phyloP scores from a whole-genome alignment of 2,888 invertebrate genomes.

The Spisula solida region DNA sequence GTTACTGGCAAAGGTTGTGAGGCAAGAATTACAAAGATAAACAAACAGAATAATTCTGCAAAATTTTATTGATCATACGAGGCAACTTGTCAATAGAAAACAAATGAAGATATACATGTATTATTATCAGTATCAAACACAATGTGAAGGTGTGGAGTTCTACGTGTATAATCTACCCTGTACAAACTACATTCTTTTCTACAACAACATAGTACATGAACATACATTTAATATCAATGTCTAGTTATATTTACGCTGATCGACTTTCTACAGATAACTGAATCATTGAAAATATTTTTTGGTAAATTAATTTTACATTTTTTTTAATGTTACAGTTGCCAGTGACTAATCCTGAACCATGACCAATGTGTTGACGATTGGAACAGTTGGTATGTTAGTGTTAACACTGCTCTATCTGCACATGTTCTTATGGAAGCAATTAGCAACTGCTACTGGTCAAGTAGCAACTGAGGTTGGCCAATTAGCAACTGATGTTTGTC shows the following conservation, averaged over 20 bases:
- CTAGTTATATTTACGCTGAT: background rate
- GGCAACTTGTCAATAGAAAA: background rate
- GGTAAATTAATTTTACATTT: no score
- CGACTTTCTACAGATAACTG: no score
- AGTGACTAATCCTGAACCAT: background rate
- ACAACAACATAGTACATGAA: background rate
- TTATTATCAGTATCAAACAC: slow-evolving; percentile 15
- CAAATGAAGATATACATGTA: background rate
- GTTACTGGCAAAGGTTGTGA: no score
- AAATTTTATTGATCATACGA: slow-evolving; percentile 15
- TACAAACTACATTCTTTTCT: background rate
- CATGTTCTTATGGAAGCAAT: background rate
- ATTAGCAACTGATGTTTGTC: background rate
- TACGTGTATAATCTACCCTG: background rate
- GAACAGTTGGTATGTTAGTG: background rate
- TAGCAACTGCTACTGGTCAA: background rate
- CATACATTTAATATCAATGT: background rate
- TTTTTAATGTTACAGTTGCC: no score
- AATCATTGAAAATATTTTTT: no score
- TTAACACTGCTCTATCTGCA: background rate
- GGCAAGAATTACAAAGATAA: background rate
- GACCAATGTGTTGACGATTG: background rate
- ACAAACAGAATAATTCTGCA: background rate
- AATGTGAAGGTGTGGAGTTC: background rate
- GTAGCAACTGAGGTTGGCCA: background rate